Percentiles rank a stretch among this genome's conserved stretches.
Evolutionary conservation across 92 coral and sea anemone genomes (phyloP).

Genomic region (Zoanthus sociatus): DNA sequence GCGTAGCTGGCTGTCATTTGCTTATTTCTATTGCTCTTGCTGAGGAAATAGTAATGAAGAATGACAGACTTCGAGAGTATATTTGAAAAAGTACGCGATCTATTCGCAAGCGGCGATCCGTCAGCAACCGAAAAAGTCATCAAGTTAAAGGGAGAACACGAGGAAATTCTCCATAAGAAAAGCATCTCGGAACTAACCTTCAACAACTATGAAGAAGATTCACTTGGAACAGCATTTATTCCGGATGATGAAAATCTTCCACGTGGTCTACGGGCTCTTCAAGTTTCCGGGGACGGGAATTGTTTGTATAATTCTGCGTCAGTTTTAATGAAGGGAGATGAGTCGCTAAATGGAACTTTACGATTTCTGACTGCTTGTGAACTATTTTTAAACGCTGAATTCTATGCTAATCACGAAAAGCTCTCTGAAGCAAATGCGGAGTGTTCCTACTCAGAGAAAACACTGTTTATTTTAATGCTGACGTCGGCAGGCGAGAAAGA

Average conservation of each 20-base stretch:
- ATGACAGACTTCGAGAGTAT: constrained; percentile 35
- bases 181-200: constrained; percentile 33
- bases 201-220: constrained; percentile 10
- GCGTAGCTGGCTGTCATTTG: constrained; percentile 1
- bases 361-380: constrained; percentile 61
- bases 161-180: constrained; percentile 47
- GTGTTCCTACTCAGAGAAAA: constrained; percentile 30
- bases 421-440: constrained; percentile 20
- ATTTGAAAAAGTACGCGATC: constrained; percentile 27
- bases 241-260: constrained; percentile 34
- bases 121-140: constrained; percentile 43
- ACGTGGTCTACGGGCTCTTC: constrained; percentile 33
- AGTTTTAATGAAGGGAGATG: constrained; percentile 60
- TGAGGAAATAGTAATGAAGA: constrained; percentile 4
- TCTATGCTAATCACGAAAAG: constrained; percentile 60
- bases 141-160: constrained; percentile 41
- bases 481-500: constrained; percentile 39
- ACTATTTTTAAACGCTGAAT: constrained; percentile 55
- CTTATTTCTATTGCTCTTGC: constrained; percentile 7
- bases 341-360: constrained; percentile 44
- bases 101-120: constrained; percentile 33
- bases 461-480: constrained; percentile 32
- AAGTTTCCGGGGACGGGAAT: constrained; percentile 25
- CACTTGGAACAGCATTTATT: constrained; percentile 38
- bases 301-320: constrained; percentile 63